Percentiles rank a stretch among this genome's conserved stretches.
These are phyloP conservation scores for Solenodon paradoxus DNA, from an alignment of 2,113 vertebrate genomes.

Conservation along the genomic window DNA sequence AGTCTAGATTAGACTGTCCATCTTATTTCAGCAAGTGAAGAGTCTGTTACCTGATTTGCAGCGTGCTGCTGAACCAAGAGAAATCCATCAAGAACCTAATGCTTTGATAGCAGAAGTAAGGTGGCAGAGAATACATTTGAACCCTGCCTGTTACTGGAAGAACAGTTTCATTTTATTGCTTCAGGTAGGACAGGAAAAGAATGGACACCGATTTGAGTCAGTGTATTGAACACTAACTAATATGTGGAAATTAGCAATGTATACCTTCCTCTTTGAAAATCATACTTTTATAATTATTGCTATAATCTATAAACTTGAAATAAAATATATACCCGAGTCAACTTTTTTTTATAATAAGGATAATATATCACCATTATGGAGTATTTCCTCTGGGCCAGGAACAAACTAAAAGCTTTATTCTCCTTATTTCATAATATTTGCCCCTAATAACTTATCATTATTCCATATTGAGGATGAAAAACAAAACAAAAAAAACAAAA, in stretches of 20 bases:
- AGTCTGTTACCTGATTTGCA: neutral
- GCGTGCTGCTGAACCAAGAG: neutral
- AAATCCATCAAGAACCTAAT: neutral
- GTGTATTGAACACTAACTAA: neutral
- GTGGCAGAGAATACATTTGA: neutral
- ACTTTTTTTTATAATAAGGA: neutral
- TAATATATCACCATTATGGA: neutral
- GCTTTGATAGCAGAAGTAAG: neutral
- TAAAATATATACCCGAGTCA: neutral
- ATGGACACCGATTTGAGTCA: neutral
- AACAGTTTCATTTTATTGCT: neutral
- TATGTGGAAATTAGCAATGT: neutral
- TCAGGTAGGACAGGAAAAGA: neutral
- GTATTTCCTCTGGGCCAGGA: neutral
- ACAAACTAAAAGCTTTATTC: neutral
- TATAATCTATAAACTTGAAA: neutral
- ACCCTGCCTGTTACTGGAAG: neutral
- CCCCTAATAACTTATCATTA: neutral
- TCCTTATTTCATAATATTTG: neutral
- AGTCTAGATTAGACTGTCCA: neutral
- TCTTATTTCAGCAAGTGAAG: neutral
- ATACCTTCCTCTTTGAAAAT: neutral
- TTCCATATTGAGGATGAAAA: neutral
- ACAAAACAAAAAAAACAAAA: neutral
- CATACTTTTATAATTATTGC: neutral